Conservation (phyloP, 2,888 invertebrate genomes). For the Epirrita christyi region DNA sequence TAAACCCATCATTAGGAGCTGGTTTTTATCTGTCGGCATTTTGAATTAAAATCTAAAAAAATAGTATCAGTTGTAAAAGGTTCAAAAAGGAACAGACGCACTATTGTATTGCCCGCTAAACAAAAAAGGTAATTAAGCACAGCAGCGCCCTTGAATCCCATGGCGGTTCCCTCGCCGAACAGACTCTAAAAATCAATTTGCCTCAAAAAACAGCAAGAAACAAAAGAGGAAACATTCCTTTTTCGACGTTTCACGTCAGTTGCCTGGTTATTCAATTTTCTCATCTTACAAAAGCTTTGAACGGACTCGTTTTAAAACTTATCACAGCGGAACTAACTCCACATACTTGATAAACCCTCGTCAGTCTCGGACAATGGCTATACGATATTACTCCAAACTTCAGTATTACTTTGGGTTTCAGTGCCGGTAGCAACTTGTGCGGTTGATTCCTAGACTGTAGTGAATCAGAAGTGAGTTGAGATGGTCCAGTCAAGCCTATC, state of each 20-base stretch:
- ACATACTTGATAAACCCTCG: conserved; percentile 13
- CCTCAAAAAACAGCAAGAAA: too few species aligned
- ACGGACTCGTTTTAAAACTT: conserved; percentile 3
- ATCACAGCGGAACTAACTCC: background rate
- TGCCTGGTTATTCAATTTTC: background rate
- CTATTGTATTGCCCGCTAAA: too few species aligned
- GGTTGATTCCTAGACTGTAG: conserved; percentile 10
- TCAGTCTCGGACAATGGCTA: conserved; percentile 6
- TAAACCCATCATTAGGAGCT: too few species aligned
- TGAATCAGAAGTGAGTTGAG: conserved; percentile 1
- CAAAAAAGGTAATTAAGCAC: too few species aligned
- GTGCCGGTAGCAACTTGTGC: conserved; percentile 5
- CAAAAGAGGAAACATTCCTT: background rate
- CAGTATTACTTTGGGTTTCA: conserved; percentile 8
- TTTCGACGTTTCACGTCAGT: background rate
- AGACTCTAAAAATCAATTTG: too few species aligned
- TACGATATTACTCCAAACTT: conserved; percentile 18
- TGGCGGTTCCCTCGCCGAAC: too few species aligned
- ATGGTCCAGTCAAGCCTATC: background rate
- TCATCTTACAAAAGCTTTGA: background rate
- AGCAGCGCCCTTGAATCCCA: too few species aligned
- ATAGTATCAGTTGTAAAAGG: too few species aligned
- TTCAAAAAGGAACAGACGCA: too few species aligned
- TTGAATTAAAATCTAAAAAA: too few species aligned
- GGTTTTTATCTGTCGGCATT: too few species aligned